Base-by-base conservation (phyloP, 2,797 vertebrate species). In the Oophaga sylvatica region DNA sequence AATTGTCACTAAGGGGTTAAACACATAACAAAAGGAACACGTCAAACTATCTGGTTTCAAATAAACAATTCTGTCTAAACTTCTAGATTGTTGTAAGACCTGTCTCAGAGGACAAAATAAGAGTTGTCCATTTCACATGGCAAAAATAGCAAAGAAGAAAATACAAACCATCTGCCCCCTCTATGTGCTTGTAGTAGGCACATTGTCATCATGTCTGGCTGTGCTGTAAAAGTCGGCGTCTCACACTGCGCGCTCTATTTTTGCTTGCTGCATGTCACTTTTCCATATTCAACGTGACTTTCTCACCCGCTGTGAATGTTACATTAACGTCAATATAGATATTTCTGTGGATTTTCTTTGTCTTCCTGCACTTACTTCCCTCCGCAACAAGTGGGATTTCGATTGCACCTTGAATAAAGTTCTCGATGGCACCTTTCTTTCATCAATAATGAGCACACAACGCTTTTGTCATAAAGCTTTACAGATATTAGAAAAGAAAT, bases 241-340 rank as follows among this genome's bases (percentile, higher is more conserved):
- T 84, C 71, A 62, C 15, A 65, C 59, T 29, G 71, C n/a, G 73
- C 13, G 22, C 56, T 63, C 59, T 77, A 65, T 63, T 85, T 85
- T 78, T 85, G 73, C 83, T 85, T 81, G 57, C 77, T 60, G 85
- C 79, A 85, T 78, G 83, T 85, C 83, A 85, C 83, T 85, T 85
- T 73, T 60, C 71, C 71, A 85, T 78, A 85, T 60, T 85, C 75
- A 85, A 85, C 41, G 71, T 77, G 71, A 84, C 26, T 59, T 16
- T 22, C 45, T 77, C 86, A 35, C 80, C 79, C 57, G 80, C 86
- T 87, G 80, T 22, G 70, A 84, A 53, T 84, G 76, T 84, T 60
- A 82, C 29, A 73, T 76, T 87, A 81, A 81, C 57, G 68, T 87
- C 85, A 76, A 87, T 81, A 63, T 29, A 80, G 70, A 75, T 76